A percentile compares a stretch with the other conserved stretches of the same genome.
Conservation (phyloP, 2,797 vertebrate species). For the Coregonus ussuriensis region DNA sequence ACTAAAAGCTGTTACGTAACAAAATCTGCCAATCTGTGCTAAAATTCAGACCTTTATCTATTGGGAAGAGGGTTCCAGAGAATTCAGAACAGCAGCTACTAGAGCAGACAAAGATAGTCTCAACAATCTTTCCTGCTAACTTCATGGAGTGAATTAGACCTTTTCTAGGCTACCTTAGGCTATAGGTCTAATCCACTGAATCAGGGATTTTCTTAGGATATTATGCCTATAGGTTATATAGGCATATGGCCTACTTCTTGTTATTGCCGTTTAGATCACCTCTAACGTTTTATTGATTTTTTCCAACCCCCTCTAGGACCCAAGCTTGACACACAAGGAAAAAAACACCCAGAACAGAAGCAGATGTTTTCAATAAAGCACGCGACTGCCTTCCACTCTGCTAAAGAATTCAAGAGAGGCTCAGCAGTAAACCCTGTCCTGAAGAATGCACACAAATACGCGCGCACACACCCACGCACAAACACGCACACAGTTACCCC, state of each 20-base stretch:
- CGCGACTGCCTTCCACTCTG: slow-evolving; percentile 79
- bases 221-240: neutral
- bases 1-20: too few species aligned
- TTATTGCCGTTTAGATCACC: neutral
- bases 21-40: too few species aligned
- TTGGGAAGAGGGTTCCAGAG: too few species aligned
- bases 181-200: too few species aligned
- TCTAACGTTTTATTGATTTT: slow-evolving; percentile 2
- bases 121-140: neutral
- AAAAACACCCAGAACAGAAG: slow-evolving; percentile 56
- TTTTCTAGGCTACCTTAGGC: too few species aligned
- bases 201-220: too few species aligned
- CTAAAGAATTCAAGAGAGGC: slow-evolving; percentile 65
- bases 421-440: slow-evolving; percentile 61
- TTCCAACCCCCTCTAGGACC: slow-evolving; percentile 40
- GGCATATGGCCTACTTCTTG: neutral
- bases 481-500: slow-evolving; percentile 67
- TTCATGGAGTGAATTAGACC: too few species aligned
- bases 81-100: too few species aligned
- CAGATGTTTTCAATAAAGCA: slow-evolving; percentile 86
- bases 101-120: neutral
- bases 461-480: slow-evolving; percentile 64
- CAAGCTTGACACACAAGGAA: slow-evolving; percentile 76
- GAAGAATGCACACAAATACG: slow-evolving; percentile 66
- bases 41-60: too few species aligned